Evolutionary conservation across 2,113 vertebrate species (phyloP).

Genomic region (Gasterosteus nipponicus): DNA sequence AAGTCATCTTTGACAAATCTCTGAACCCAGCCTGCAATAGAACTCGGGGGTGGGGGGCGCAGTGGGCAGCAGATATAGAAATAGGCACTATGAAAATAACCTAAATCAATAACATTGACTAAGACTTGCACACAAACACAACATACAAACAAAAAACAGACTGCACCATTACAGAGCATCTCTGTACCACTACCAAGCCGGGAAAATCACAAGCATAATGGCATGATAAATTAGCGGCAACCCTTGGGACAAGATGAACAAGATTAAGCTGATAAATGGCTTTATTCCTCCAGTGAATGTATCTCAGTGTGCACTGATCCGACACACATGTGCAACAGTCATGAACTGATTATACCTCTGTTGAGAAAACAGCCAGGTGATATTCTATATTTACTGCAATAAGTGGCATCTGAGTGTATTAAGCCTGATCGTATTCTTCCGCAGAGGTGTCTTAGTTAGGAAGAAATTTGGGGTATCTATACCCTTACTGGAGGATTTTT

Average conservation of each 20-base stretch:
- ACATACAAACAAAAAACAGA: slow-evolving; percentile 39
- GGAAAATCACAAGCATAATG: background rate
- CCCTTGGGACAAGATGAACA: background rate
- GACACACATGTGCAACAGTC: background rate
- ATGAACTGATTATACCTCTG: background rate
- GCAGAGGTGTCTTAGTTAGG: background rate
- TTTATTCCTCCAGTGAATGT: too few species aligned
- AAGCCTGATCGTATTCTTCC: background rate
- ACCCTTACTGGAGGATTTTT: too few species aligned
- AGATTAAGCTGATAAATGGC: background rate
- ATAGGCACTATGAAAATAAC: slow-evolving; percentile 55
- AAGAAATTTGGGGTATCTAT: too few species aligned
- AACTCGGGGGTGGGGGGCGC: slow-evolving; percentile 26
- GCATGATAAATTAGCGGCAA: slow-evolving; percentile 7
- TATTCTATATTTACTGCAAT: background rate
- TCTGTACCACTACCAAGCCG: background rate
- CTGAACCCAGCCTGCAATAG: slow-evolving; percentile 36
- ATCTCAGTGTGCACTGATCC: background rate
- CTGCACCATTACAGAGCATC: background rate
- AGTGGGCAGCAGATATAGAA: slow-evolving; percentile 49
- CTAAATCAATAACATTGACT: slow-evolving; percentile 58
- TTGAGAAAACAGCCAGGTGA: background rate
- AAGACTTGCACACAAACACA: slow-evolving; percentile 25
- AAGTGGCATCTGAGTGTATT: background rate
- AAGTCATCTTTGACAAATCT: slow-evolving; percentile 72